phyloP scores from a whole-genome alignment of 1,140 invertebrate genomes.

The Euwallacea similis region DNA sequence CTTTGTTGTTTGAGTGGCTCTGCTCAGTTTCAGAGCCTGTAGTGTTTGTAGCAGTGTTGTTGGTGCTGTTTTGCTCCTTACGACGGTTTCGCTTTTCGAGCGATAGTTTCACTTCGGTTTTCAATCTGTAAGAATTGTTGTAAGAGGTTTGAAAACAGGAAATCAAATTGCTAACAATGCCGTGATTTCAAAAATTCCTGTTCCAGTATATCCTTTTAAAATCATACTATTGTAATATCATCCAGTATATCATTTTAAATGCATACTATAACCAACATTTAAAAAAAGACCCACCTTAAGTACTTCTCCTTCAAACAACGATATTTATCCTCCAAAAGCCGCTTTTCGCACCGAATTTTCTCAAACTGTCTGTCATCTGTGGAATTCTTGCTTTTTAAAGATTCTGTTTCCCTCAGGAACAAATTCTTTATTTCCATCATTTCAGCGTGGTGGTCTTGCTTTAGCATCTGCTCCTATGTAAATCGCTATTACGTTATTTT shows the following conservation, averaged over 20 bases:
- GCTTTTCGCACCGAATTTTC: constrained; percentile 70
- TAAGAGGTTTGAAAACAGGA: no score
- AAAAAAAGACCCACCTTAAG: constrained; percentile 56
- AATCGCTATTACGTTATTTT: constrained; percentile 51
- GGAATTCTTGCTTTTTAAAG: constrained; percentile 54
- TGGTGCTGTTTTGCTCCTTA: constrained; percentile 60
- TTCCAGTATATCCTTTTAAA: not conserved
- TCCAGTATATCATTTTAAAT: no score
- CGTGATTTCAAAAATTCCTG: no score
- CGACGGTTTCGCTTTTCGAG: constrained; percentile 63
- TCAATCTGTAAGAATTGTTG: constrained; percentile 54
- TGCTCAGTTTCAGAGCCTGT: constrained; percentile 76
- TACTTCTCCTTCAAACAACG: constrained; percentile 81
- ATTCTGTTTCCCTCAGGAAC: constrained; percentile 62
- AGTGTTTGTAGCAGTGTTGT: constrained; percentile 56
- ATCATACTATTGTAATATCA: no score
- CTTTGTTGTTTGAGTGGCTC: constrained; percentile 65
- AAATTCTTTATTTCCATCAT: constrained; percentile 64
- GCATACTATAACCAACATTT: no score
- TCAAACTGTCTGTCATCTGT: constrained; percentile 62
- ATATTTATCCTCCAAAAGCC: constrained; percentile 75
- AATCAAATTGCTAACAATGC: no score
- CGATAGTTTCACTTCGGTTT: constrained; percentile 71
- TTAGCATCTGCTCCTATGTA: constrained; percentile 57
- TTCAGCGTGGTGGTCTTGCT: constrained; percentile 66